Percentiles rank a stretch among this genome's conserved stretches.
Evolutionary conservation across 2,113 vertebrate genomes (phyloP).

Genomic region (Boleophthalmus pectinirostris): DNA sequence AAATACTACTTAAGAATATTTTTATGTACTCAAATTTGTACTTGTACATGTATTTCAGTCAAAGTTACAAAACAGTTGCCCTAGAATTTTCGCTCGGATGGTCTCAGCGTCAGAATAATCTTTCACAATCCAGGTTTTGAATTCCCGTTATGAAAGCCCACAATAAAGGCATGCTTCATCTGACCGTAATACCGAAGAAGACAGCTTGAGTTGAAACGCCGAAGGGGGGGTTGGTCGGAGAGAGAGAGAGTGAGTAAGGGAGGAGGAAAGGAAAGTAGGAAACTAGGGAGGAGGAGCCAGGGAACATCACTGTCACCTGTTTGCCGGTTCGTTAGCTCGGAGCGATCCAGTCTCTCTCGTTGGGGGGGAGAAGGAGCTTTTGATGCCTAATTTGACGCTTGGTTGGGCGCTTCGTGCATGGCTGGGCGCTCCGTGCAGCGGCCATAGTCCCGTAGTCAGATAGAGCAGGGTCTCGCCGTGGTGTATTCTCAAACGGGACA

Average conservation of each 20-base stretch:
- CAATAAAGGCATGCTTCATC: constrained; percentile 35
- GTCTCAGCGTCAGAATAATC: not conserved
- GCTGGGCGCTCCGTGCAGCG: constrained; percentile 57
- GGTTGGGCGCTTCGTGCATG: constrained; percentile 59
- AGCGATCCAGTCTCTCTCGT: constrained; percentile 50
- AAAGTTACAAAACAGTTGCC: not conserved
- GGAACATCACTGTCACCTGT: constrained; percentile 66
- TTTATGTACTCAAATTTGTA: not conserved
- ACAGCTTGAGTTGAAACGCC: constrained; percentile 47
- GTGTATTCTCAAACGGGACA: constrained; percentile 26
- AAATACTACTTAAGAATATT: constrained; percentile 17
- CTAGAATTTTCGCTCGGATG: not conserved
- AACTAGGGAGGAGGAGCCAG: constrained; percentile 37
- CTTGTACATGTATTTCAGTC: not conserved
- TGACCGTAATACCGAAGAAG: constrained; percentile 53
- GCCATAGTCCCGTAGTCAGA: constrained; percentile 51
- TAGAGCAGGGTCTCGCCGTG: constrained; percentile 37
- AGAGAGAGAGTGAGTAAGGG: not conserved
- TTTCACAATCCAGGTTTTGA: not conserved
- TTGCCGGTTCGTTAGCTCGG: constrained; percentile 63
- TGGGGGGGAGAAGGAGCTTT: constrained; percentile 53
- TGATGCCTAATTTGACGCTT: constrained; percentile 73
- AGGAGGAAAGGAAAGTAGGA: not conserved
- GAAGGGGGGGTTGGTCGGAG: not conserved
- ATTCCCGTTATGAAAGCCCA: constrained; percentile 8